Conservation (phyloP, 2,888 invertebrate genomes). For the Ptychoptera albimana region DNA sequence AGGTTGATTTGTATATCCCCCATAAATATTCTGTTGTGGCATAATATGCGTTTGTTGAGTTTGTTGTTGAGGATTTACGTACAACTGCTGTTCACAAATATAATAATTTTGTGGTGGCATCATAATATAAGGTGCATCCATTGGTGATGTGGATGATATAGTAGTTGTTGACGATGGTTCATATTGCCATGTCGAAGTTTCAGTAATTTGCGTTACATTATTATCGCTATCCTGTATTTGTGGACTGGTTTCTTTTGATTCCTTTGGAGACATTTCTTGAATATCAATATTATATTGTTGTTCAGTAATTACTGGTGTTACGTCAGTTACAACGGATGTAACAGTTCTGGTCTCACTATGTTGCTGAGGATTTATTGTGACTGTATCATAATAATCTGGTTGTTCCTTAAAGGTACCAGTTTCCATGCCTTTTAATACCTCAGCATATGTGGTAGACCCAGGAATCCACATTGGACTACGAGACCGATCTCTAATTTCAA, state of each 20-base stretch:
- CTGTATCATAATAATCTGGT: neutral
- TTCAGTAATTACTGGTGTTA: neutral
- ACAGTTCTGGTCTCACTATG: conserved; percentile 2
- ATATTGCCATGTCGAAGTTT: neutral
- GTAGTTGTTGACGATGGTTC: conserved; percentile 20
- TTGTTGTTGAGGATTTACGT: conserved; percentile 6
- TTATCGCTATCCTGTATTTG: neutral
- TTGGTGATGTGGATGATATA: conserved; percentile 3
- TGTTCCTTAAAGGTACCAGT: conserved; percentile 17
- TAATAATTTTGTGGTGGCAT: no score
- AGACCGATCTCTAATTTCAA: conserved; percentile 33
- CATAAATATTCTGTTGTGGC: conserved; percentile 11
- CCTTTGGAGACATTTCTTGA: no score
- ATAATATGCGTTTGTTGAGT: conserved; percentile 5
- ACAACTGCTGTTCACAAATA: no score
- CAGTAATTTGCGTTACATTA: neutral
- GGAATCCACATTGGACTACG: conserved; percentile 58
- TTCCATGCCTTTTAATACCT: conserved; percentile 51
- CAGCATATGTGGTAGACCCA: conserved; percentile 62
- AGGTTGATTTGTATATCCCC: conserved; percentile 16
- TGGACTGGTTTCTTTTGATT: neutral
- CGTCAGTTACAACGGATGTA: neutral
- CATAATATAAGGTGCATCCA: neutral
- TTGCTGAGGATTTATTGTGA: no score
- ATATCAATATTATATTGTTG: neutral